Evolutionary conservation across 2,113 vertebrate genomes (phyloP), one percentile per base, ranked within the genome.

Genomic region (Hemiprocne comata): DNA sequence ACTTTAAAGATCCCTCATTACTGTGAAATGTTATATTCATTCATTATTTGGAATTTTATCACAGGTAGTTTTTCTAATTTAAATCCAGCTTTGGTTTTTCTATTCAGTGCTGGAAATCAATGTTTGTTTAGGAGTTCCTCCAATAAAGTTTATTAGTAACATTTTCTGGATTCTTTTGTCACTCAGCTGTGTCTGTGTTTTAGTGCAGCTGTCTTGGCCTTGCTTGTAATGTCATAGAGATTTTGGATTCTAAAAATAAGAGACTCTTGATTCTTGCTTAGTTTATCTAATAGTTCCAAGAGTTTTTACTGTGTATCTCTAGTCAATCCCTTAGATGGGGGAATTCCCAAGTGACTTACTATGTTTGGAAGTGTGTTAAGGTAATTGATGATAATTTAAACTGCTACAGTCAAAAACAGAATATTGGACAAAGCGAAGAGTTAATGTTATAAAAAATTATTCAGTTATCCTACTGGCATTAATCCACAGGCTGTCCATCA

Each of bases 21-120:
- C 36, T 29, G 36, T 69, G 71, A 46, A 18, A 44, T 80, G 48
- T 12, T 54, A 46, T 33, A 54, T 72, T 73, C 21, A 36, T 64
- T 84, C 33, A 42, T 54, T 31, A 33, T 17, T 64, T 73, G 50
- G 17, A 65, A 64, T 64, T 73, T 73, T 33, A 57, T 50, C 44
- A 31, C n/a, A 60, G 20, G 33, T 76, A n/a, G 57, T 51, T 79
- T 61, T 60, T 46, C 42, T 73, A 58, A 86, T 79, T 23, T 79
- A 65, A 91, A 78, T n/a, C 55, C 62, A 77, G 83, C 85, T 91
- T 73, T 21, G 85, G 84, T 93, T 92, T 81, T 91, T 92, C 34
- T 87, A 57, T 74, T 34, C 33, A 78, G 48, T 40, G 38, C 57
- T 76, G 78, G 42, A 87, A 82, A 62, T 17, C 8, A 74, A 55